Evolutionary conservation across 2,797 vertebrate genomes (phyloP), one percentile per base, ranked within the genome.

Genomic region (Spinibarbus caldwelli): DNA sequence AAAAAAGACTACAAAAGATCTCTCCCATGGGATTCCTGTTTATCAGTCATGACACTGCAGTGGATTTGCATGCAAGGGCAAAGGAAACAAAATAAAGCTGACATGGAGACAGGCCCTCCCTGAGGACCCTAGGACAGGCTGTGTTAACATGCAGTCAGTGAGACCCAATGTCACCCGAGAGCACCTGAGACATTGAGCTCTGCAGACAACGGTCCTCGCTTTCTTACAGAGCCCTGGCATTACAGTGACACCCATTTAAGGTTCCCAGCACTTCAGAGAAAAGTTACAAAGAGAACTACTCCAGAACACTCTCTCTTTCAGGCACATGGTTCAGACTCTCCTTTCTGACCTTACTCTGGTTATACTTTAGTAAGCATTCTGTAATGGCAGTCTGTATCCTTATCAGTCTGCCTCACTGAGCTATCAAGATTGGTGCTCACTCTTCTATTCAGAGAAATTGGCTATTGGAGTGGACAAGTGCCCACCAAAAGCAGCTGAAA

Each of bases 61-160:
- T 90, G 93, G 90, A 93, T 93, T 94, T 94, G 93, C 89, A 94
- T 93, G 92, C 93, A 90, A 92, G 93, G 88, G 91, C 91, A 93
- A 91, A 72, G 80, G 89, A 83, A 86, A 73, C 52, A 88, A 94
- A 91, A 95, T 90, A 93, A 95, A 84, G 93, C 93, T 90, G 92
- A 86, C 75, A 66, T 71, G 21, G 80, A 88, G 82, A 81, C 83
- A 88, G 80, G 85, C 75, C 64, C 93, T 93, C 92, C 88, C 90
- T 85, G 85, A 92, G 89, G 80, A 78, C 89, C 78, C 84, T 89
- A 79, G 88, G 89, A 83, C 81, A 78, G 67, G 77, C 83, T 85
- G 80, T 92, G 92, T 93, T 92, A 91, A 93, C 93, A 95, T 94
- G 93, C 92, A 93, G 91, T 92, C 93, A 95, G 92, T 88, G 90